Evolutionary conservation across 1,140 invertebrate genomes (phyloP).

Genomic region (Lasioglossum albipes): DNA sequence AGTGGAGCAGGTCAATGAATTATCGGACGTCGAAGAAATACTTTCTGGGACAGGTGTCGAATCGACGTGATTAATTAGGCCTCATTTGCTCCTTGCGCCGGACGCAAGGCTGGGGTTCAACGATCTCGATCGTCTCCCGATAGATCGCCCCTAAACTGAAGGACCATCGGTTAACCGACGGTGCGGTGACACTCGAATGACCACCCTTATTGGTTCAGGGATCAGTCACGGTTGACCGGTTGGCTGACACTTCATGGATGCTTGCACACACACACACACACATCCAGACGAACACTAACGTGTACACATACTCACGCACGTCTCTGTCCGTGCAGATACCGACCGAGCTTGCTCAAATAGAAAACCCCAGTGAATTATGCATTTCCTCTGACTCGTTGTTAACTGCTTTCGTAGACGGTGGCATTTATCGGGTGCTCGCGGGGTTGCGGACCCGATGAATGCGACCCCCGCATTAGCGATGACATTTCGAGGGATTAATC

Average conservation of each 20-base stretch:
- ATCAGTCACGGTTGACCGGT: constrained; percentile 36
- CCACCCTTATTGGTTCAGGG: constrained; percentile 43
- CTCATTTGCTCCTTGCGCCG: background rate
- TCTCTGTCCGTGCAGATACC: too few species aligned
- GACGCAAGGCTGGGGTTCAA: constrained; percentile 10
- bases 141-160: constrained; percentile 31
- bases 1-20: too few species aligned
- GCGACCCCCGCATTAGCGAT: too few species aligned
- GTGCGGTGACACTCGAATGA: constrained; percentile 40
- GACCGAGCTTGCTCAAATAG: background rate
- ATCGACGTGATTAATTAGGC: constrained; percentile 16
- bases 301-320: too few species aligned
- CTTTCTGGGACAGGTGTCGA: background rate
- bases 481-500: too few species aligned
- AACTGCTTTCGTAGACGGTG: background rate
- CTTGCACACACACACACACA: background rate
- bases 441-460: too few species aligned
- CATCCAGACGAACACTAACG: too few species aligned
- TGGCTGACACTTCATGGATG: constrained; percentile 30
- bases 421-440: too few species aligned
- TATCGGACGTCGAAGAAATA: too few species aligned
- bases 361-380: constrained; percentile 5
- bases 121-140: constrained; percentile 33
- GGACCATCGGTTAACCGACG: constrained; percentile 39
- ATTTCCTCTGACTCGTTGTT: background rate